Evolutionary conservation across 2,113 vertebrate genomes (phyloP).

Genomic region (Notothenia rossii): DNA sequence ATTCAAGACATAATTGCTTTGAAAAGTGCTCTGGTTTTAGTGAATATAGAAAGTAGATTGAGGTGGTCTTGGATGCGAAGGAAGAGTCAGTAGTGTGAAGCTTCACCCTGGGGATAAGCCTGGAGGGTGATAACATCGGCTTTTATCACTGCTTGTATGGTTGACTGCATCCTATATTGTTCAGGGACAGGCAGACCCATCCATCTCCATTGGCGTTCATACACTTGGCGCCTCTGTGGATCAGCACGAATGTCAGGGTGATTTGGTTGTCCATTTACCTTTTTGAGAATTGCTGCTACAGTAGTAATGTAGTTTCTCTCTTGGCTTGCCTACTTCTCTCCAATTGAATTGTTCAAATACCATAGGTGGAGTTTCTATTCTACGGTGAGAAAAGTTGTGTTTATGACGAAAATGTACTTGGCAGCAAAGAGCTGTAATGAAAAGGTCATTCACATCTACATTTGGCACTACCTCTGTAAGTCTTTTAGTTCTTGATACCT

Average conservation of each 20-base stretch:
- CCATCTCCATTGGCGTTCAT: constrained; percentile 77
- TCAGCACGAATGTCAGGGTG: constrained; percentile 66
- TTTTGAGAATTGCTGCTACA: constrained; percentile 41
- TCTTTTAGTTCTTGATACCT: not conserved
- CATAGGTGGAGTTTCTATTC: not conserved
- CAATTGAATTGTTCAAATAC: constrained; percentile 23
- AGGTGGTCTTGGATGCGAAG: constrained; percentile 31
- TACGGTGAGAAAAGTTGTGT: not conserved
- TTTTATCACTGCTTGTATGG: constrained; percentile 79
- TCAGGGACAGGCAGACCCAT: constrained; percentile 70
- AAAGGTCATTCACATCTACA: not conserved
- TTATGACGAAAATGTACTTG: not conserved
- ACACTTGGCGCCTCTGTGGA: constrained; percentile 59
- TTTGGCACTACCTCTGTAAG: not conserved
- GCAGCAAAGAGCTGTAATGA: not conserved
- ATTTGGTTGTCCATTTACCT: constrained; percentile 62
- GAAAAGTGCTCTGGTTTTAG: constrained; percentile 11
- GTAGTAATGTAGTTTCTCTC: constrained; percentile 40
- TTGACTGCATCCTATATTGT: constrained; percentile 79
- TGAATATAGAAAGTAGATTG: constrained; percentile 32
- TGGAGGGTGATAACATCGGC: constrained; percentile 75
- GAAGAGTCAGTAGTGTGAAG: constrained; percentile 44
- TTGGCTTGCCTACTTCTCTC: constrained; percentile 1
- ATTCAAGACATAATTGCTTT: constrained; percentile 9
- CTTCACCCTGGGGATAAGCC: constrained; percentile 58